Evolutionary conservation across 2,888 invertebrate genomes (phyloP), one percentile per base, ranked within the genome.

Genomic region (Sinotaia quadrata): DNA sequence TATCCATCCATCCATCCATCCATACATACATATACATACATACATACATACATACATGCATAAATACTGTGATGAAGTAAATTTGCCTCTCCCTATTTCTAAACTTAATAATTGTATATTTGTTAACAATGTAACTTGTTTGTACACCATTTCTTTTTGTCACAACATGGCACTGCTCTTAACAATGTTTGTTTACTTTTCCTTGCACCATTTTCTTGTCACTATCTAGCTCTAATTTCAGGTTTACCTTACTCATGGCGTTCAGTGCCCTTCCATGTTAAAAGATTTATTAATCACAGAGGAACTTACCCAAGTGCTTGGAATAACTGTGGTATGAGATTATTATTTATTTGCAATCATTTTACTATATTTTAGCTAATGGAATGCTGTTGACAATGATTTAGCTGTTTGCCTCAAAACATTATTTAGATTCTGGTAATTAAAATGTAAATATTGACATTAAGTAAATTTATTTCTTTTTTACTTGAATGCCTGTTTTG

Each of bases 201-300:
- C 4, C n/a, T 62, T n/a, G n/a, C n/a, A n/a, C n/a, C n/a, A n/a
- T n/a, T n/a, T n/a, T n/a, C n/a, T n/a, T n/a, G n/a, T n/a, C n/a
- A n/a, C n/a, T n/a, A n/a, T n/a, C n/a, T n/a, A 10, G 34, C 24
- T 66, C 37, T 51, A 51, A 18, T 69, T 76, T 15, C 70, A 83
- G 84, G 68, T 81, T n/a, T 84, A 75, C 67, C 67, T 81, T 12
- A 24, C 75, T 21, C 65, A 70, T 63, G 79, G 80, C 7, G 61
- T 70, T 49, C 77, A 80, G 36, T 83, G 84, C 68, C 90, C 90
- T 36, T 89, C 89, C 74, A 84, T 90, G 67, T 75, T 90, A 47
- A 87, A 88, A 74, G 90, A 90, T 79, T 79, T 91, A 21, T 80
- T 91, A 10, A 79, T 82, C 18, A 87, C 89, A 1, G 12, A 47